Evolutionary conservation across 2,113 vertebrate genomes (phyloP), one percentile per base, ranked within the genome.

Genomic region (Dolichallabes microphthalmus): DNA sequence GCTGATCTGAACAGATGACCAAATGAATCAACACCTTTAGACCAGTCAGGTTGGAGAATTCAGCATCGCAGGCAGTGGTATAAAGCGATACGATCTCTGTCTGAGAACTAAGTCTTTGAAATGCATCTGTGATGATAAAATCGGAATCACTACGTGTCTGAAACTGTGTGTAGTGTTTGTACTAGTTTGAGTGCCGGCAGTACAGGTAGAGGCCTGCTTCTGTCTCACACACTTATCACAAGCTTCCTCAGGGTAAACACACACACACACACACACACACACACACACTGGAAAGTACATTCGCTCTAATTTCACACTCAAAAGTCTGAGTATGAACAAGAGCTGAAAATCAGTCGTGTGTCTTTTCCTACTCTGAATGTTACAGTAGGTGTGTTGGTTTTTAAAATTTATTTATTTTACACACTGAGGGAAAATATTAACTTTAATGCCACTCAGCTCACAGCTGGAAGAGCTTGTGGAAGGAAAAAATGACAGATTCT

Each of bases 171-270:
- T 82, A 22, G 32, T 27, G 52, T 32, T 64, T 84, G 14, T 52
- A 32, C 25, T 30, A 52, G 73, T 68, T 57, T 27, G 63, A 17
- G 14, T 39, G 57, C 25, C 50, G 58, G 20, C 53, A 50, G 63
- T 52, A 32, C 84, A 71, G 77, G 84, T 58, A 80, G 7, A 50
- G 84, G 55, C 76, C 53, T 80, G 84, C 53, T 50, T 30, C 25
- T 25, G 32, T 69, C 7, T 45, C 11, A 50, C 77, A 52, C 39
- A 60, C 82, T 45, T 27, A 8, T 52, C 17, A 10, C 0, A 8
- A 27, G 73, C 53, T 76, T 76, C 73, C 50, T 32, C 45, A 30
- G 45, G 53, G 52, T 19, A 30, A 75, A 53, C 25, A 77, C 75
- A 32, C 17, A 73, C 69, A 63, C 61, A n/a, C 61, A 60, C 3